Evolutionary conservation across 2,113 vertebrate species (phyloP).

Genomic region (Bambusicola thoracicus): DNA sequence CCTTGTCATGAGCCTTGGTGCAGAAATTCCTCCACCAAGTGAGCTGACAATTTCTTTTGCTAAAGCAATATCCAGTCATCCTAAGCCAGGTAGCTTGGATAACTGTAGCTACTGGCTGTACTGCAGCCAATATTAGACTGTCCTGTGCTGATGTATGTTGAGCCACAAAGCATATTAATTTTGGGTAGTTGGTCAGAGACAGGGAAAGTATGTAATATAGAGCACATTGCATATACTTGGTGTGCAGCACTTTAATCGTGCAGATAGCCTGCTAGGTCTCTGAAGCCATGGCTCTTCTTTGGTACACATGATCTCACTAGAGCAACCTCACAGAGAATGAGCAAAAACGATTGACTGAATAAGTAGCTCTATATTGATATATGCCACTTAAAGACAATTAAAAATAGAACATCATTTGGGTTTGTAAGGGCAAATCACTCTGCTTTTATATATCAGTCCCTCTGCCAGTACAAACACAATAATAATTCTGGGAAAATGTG

Average conservation of each 20-base stretch:
- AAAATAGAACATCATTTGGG: not conserved
- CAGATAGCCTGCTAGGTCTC: not conserved
- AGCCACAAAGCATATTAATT: not conserved
- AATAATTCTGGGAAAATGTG: conserved; percentile 31
- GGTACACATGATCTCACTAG: not conserved
- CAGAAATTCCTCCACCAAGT: not conserved
- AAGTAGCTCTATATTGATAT: not conserved
- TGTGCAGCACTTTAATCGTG: not conserved
- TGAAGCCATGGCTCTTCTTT: not conserved
- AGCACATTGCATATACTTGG: fast-evolving
- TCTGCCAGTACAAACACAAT: not conserved
- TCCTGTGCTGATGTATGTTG: not conserved
- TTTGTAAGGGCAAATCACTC: not conserved
- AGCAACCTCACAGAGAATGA: not conserved
- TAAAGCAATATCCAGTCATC: not conserved
- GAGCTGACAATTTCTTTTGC: not conserved
- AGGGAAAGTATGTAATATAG: not conserved
- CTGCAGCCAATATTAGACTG: not conserved
- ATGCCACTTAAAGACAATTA: not conserved
- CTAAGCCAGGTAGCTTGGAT: not conserved
- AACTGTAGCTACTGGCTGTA: not conserved
- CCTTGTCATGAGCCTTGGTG: not conserved
- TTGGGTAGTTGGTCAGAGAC: conserved; percentile 9
- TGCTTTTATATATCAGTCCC: not conserved
- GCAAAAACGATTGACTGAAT: not conserved